Evolutionary conservation across 2,113 vertebrate species (phyloP), one percentile per base, ranked within the genome.

Genomic region (Ammospiza caudacuta): DNA sequence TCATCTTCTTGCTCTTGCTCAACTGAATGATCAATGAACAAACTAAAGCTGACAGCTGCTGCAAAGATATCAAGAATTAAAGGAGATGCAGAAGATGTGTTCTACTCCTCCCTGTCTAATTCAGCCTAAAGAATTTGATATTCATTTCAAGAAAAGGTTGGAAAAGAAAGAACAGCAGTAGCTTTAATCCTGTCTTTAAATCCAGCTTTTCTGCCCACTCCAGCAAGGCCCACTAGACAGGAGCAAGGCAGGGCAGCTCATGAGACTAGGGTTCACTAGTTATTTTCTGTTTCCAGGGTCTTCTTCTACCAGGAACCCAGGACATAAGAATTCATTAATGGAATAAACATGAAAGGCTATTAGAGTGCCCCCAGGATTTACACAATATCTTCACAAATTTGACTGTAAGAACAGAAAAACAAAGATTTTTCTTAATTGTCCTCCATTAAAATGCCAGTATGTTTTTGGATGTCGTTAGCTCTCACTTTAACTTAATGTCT

Each of bases 11-110:
- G 89, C 82, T 90, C 82, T 89, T 91, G 76, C 74, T 96, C 74
- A 89, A 75, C 88, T 94, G 94, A 96, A 94, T 95, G 94, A 96
- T 96, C 76, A 28, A 92, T 84, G 91, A 97, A 95, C 94, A 97
- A 97, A 96, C 82, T 57, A 55, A 87, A 97, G 78, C 67, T 89
- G 96, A 94, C 95, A 96, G 94, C 91, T 92, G 68, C 75, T 87
- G 90, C 7, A 0, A 87, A 90, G 85, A 83, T 64, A 94, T 52
- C 61, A 74, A 80, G 86, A 95, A 90, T 84, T 89, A 92, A 87
- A 94, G 84, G 63, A 77, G 67, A 82, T 91, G 54, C 86, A 76
- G 73, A 90, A 90, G 92, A 90, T 54, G 64, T 89, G 15, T 95
- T 94, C 66, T 84, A 76, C 58, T 75, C 49, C 41, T 68, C 46